Conservation (phyloP, 2,888 invertebrate species). For the Glomeris marginata region DNA sequence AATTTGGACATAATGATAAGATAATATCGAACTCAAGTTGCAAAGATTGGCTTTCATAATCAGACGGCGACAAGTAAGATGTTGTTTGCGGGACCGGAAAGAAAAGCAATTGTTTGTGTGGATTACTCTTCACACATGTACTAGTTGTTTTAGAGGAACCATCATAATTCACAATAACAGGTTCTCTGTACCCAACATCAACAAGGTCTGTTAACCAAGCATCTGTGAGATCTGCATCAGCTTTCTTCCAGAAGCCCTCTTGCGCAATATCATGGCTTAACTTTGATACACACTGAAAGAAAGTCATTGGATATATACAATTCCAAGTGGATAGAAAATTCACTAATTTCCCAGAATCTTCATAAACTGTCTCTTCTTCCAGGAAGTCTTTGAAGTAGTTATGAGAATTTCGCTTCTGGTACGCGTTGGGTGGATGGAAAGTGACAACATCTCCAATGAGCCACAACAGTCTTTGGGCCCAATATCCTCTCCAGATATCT, state of each 20-base stretch:
- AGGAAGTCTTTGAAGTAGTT: conserved; percentile 1
- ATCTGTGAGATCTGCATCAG: neutral
- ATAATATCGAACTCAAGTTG: no score
- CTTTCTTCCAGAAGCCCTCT: neutral
- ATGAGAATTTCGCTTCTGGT: neutral
- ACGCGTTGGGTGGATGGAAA: neutral
- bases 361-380: neutral
- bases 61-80: no score
- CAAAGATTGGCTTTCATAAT: no score
- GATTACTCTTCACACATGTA: neutral
- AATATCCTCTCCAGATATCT: conserved; percentile 5
- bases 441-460: conserved; percentile 1
- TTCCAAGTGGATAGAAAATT: neutral
- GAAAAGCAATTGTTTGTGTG: no score
- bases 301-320: neutral
- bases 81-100: no score
- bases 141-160: neutral
- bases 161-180: neutral
- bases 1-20: no score
- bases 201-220: conserved; percentile 4
- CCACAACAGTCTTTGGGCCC: conserved; percentile 7
- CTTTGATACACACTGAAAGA: conserved; percentile 3
- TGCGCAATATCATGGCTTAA: conserved; percentile 2
- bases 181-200: conserved; percentile 4
- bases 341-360: neutral